Conservation (phyloP, 2,797 vertebrate genomes). For the Mormyrops boulengeri region DNA sequence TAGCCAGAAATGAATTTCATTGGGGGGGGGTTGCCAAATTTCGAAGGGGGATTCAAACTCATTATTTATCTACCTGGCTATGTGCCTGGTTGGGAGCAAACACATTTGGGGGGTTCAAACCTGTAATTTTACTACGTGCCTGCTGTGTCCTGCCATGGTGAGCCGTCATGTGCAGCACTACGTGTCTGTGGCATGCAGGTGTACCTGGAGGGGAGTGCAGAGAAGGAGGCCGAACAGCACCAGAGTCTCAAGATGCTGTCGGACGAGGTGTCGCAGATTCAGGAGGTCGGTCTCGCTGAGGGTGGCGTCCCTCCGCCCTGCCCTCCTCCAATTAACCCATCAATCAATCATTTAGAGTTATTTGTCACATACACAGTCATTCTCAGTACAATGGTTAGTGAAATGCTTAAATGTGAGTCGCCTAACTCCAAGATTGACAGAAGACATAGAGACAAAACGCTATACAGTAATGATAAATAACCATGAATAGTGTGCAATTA, state of each 20-base stretch:
- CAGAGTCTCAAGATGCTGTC: slow-evolving; percentile 77
- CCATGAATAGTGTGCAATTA: background rate
- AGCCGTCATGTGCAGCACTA: background rate
- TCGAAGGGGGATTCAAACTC: background rate
- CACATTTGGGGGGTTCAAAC: background rate
- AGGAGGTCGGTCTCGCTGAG: slow-evolving; percentile 67
- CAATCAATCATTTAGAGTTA: background rate
- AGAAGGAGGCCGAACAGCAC: slow-evolving; percentile 68
- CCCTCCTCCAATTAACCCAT: background rate
- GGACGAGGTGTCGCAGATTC: slow-evolving; percentile 81
- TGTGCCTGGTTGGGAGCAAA: background rate
- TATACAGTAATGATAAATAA: background rate
- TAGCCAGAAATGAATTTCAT: background rate
- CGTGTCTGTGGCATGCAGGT: slow-evolving; percentile 58
- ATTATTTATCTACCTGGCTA: background rate
- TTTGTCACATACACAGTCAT: background rate
- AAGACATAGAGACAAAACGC: background rate
- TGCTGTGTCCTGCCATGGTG: background rate
- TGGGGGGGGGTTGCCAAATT: background rate
- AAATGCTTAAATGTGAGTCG: background rate
- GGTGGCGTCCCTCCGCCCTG: slow-evolving; percentile 24
- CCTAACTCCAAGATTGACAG: background rate
- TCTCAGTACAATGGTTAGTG: background rate
- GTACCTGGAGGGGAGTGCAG: slow-evolving; percentile 73
- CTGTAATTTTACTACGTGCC: background rate